A percentile compares a stretch with the other conserved stretches of the same genome.
phyloP scores from a whole-genome alignment of 30 jellyfish, hydroid and myxozoan genomes.

The Aurelia aurita region DNA sequence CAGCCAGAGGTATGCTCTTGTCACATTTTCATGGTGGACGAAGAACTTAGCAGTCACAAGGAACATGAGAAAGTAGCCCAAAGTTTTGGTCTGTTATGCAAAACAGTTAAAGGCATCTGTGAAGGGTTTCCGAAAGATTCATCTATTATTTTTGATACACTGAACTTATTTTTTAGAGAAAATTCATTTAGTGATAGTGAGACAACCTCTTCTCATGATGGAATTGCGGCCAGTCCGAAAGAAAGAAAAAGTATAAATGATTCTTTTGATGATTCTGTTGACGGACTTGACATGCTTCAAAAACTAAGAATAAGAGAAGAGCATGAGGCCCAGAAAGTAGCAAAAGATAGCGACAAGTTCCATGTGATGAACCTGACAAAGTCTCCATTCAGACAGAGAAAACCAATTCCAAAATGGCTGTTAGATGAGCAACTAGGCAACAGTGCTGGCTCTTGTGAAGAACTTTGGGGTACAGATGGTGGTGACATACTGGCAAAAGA shows the following conservation, averaged over 20 bases:
- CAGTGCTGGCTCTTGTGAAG: background rate
- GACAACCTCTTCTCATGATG: background rate
- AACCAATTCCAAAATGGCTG: conserved; percentile 17
- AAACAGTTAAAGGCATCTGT: conserved; percentile 43
- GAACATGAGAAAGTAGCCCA: conserved; percentile 62
- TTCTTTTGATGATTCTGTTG: background rate
- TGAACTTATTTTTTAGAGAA: conserved; percentile 51
- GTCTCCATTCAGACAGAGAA: conserved; percentile 51
- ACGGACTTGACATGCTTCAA: background rate
- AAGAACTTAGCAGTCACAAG: conserved; percentile 51
- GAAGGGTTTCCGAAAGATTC: conserved; percentile 73
- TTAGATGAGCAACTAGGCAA: too few species aligned
- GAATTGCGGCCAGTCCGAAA: background rate
- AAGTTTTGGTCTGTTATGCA: conserved; percentile 58
- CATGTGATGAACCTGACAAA: conserved; percentile 20
- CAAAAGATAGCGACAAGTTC: background rate
- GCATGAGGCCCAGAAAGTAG: background rate
- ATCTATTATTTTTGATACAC: conserved; percentile 39
- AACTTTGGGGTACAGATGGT: background rate
- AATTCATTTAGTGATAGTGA: background rate
- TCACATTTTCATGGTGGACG: conserved; percentile 83
- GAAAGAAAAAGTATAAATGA: background rate
- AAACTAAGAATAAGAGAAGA: background rate
- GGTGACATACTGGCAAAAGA: too few species aligned
- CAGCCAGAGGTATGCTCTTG: conserved; percentile 64